phyloP scores from a whole-genome alignment of 2,113 vertebrate genomes.

The Saccopteryx bilineata region DNA sequence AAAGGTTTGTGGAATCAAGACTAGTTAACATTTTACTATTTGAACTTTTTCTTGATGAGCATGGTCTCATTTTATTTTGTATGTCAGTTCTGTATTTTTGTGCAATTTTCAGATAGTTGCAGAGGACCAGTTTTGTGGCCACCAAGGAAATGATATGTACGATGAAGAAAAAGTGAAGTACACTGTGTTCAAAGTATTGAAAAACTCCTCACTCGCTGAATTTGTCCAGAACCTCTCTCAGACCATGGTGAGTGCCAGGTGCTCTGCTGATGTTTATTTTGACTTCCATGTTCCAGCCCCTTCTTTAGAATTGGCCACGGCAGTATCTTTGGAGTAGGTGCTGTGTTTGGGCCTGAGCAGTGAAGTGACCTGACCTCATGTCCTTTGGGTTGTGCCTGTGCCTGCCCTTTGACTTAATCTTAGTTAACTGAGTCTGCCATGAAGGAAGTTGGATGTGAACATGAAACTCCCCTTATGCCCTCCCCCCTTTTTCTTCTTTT shows the following conservation, averaged over 20 bases:
- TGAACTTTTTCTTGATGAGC: accelerated
- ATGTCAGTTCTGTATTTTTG: neutral
- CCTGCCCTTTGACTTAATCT: neutral
- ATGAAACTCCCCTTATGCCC: neutral
- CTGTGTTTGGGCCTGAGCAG: neutral
- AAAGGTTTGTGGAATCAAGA: neutral
- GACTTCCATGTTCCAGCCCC: neutral
- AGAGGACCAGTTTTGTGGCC: slow-evolving; percentile 99
- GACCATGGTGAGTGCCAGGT: slow-evolving; percentile 94
- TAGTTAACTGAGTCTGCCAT: neutral
- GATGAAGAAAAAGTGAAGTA: slow-evolving; percentile 99
- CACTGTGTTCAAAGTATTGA: slow-evolving; percentile 99
- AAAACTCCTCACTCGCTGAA: slow-evolving; percentile 97
- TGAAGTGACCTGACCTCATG: neutral
- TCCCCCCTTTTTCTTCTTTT: neutral
- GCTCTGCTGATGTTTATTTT: neutral
- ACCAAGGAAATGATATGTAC: slow-evolving; percentile 99
- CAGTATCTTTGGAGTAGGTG: neutral
- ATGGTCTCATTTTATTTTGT: neutral
- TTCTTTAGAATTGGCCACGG: neutral
- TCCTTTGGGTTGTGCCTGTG: neutral
- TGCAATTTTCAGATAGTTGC: slow-evolving; percentile 94
- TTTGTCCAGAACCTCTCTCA: slow-evolving; percentile 99
- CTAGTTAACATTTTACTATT: neutral
- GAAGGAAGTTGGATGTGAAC: neutral